Conservation (phyloP, 2,888 invertebrate genomes). For the Drosophila crucigera region DNA sequence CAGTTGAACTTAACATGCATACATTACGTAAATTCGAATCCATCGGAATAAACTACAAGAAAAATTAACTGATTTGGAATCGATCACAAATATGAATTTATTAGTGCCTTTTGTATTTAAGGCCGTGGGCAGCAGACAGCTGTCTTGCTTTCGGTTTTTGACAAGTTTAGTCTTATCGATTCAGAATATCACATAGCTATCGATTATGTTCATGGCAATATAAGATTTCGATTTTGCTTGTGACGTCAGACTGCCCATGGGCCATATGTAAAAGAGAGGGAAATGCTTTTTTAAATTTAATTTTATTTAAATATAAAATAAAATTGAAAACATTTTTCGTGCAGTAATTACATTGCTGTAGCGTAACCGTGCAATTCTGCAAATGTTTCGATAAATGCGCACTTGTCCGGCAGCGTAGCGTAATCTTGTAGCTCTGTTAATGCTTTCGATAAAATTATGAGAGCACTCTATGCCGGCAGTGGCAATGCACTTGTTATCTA, state of each 20-base stretch:
- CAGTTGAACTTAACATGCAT: constrained; percentile 10
- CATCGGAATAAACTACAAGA: constrained; percentile 25
- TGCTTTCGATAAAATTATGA: background rate
- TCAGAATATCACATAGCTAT: background rate
- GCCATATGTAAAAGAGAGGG: background rate
- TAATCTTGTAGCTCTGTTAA: background rate
- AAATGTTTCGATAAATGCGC: background rate
- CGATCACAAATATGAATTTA: constrained; percentile 28
- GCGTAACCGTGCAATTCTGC: background rate
- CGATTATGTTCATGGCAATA: background rate
- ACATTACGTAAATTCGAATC: constrained; percentile 59
- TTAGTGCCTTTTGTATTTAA: constrained; percentile 27
- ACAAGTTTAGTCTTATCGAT: constrained; percentile 32
- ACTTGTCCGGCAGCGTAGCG: background rate
- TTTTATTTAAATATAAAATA: background rate
- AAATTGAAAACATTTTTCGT: background rate
- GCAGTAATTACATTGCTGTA: background rate
- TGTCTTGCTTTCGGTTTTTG: constrained; percentile 28
- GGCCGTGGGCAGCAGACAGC: constrained; percentile 43
- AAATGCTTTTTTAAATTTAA: background rate
- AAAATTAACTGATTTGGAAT: constrained; percentile 4
- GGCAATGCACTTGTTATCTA: constrained; percentile 13
- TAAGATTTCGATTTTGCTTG: background rate
- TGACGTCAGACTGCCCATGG: background rate
- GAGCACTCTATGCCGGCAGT: background rate